Evolutionary conservation across 2,797 vertebrate genomes (phyloP), one percentile per base, ranked within the genome.

Genomic region (Brachyalestes nurse): DNA sequence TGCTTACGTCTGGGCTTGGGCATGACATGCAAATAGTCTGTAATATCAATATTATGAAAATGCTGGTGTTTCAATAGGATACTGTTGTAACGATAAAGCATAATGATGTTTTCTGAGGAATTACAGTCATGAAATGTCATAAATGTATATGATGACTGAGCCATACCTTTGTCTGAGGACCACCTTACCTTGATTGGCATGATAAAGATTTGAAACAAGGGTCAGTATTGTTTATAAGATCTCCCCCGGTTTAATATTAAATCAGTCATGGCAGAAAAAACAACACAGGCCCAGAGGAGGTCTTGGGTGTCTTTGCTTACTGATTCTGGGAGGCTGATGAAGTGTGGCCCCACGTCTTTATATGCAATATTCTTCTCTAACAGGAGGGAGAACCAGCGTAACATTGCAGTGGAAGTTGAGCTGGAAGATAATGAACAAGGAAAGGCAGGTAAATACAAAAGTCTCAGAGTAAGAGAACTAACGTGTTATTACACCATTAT

Each of bases 1-100:
- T 7, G 21, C 55, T 9, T 14, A 16, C 10, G 10, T 60, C 58
- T 9, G 3, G n/a, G 19, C 8, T 12, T 25, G 3, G 47, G 5
- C n/a, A 42, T 21, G 13, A 47, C 42, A 69, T 69, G 66, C 66
- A 69, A 69, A 69, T 23, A 4, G n/a, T 45, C n/a, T 66, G 38
- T 65, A 12, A 17, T 17, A 25, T 4, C n/a, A 58, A 13, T 67
- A 21, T 47, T 69, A 69, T 47, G 42, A 69, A 47, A 21, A 47
- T 45, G 12, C 10, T 0, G 28, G 8, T 1, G 1, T 8, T 5
- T 4, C 21, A 9, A 1, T 25, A 60, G 21, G 21, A 2, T 13
- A 25, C 0, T 21, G 4, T 8, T 0, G 19, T 55, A n/a, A 5
- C 17, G 6, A n/a, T 6, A n/a, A 6, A 16, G 7, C 19, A 7